Percentiles rank a stretch among this genome's conserved stretches.
Conservation (phyloP, 2,888 invertebrate species). For the Apodemia hepburni region DNA sequence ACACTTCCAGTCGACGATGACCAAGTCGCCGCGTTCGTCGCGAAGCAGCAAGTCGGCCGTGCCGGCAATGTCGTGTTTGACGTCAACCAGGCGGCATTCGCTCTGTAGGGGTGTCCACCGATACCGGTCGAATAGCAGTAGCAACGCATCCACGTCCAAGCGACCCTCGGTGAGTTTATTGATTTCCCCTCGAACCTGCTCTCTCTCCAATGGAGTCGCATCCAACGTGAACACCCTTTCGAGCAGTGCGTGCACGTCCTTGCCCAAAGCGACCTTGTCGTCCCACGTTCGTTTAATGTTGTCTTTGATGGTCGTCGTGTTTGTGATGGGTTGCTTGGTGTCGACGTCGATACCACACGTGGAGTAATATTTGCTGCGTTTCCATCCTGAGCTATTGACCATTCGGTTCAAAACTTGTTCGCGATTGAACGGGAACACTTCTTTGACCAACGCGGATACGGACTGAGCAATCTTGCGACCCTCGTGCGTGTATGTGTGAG, state of each 20-base stretch:
- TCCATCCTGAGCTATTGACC: slow-evolving; percentile 17
- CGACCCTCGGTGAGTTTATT: neutral
- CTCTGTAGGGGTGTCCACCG: neutral
- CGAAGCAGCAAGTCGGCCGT: slow-evolving; percentile 12
- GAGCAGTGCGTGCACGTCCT: slow-evolving; percentile 17
- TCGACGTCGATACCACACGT: slow-evolving; percentile 7
- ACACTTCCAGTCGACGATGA: slow-evolving; percentile 12
- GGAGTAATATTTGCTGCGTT: slow-evolving; percentile 12
- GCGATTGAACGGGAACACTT: slow-evolving; percentile 15
- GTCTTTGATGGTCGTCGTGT: slow-evolving; percentile 6
- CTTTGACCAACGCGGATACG: slow-evolving; percentile 11
- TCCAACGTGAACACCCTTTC: slow-evolving; percentile 11
- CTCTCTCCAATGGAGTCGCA: slow-evolving; percentile 8
- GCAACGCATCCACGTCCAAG: neutral
- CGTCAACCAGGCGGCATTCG: slow-evolving; percentile 15
- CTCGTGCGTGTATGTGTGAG: neutral
- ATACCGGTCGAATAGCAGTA: too few relatives aligned
- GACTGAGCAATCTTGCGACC: slow-evolving; percentile 11
- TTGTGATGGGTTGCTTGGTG: neutral
- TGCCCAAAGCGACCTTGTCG: slow-evolving; percentile 15
- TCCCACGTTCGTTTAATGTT: slow-evolving; percentile 13
- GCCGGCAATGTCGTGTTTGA: slow-evolving; percentile 11
- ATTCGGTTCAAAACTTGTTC: slow-evolving; percentile 11
- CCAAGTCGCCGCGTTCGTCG: slow-evolving; percentile 8
- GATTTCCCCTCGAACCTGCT: slow-evolving; percentile 4